Base-by-base conservation (phyloP, 1,140 invertebrate genomes). In the Stegodyphus mimosarum region DNA sequence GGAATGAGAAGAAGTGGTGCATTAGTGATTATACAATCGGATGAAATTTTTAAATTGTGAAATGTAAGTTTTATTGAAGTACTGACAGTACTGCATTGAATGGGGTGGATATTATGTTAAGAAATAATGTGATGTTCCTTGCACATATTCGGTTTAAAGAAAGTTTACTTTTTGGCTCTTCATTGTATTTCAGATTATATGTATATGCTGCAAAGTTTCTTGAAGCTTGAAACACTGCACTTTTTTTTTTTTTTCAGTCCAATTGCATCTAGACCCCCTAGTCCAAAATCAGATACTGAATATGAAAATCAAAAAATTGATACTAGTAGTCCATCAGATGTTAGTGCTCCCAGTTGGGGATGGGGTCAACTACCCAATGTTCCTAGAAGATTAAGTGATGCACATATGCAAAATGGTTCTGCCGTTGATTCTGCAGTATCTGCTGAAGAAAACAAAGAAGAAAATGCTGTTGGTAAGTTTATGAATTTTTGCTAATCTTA, bases 201-300 rank as follows among this genome's bases (percentile, higher is more conserved):
- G 3, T 3, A 33, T 33, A 33, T 33, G 33, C 33, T 33, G 33
- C 33, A 33, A 33, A 33, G n/a, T 33, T 33, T 33, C 33, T 33
- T 33, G 33, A 33, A 33, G 33, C 33, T 33, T 33, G 33, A 33
- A 33, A 1, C 33, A 33, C 33, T 33, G 33, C 3, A 3, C 33
- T 1, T 33, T 60, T 10, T 10, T 53, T 55, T 51, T 55, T 70
- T 15, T 85, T 87, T 9, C 81, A 94, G 94, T 89, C 93, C 93
- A 67, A 91, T 92, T 83, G 92, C 91, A 88, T 94, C 94, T 10
- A 92, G 96, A 86, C 93, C 94, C 76, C 93, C 94, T 83, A 94
- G 95, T 50, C 95, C 96, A 7, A 96, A 97, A 90, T 98, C 96
- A 18, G 97, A 99, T 90, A 97, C 96, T 1, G 97, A 99, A 90